A percentile compares a stretch with the other conserved stretches of the same genome.
Conservation (phyloP, 2,888 invertebrate species). For the Pycnomerus fuliginosus region DNA sequence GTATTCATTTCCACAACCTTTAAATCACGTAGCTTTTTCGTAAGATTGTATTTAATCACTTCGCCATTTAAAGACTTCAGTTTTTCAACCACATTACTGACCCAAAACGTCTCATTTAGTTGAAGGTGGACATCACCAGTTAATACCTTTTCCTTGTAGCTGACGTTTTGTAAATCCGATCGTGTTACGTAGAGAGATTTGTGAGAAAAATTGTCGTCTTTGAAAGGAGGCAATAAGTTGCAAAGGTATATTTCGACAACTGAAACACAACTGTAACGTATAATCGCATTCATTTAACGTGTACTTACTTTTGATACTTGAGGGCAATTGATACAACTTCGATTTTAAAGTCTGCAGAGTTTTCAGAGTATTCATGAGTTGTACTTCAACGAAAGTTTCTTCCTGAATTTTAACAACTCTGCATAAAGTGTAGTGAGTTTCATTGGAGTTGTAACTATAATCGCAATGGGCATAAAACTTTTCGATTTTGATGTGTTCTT, state of each 20-base stretch:
- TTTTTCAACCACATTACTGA: conserved; percentile 62
- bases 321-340: conserved; percentile 56
- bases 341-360: conserved; percentile 50
- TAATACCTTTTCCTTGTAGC: conserved; percentile 39
- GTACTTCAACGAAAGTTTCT: conserved; percentile 18
- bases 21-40: conserved; percentile 52
- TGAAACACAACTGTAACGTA: too few species aligned
- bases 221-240: conserved; percentile 43
- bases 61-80: conserved; percentile 53
- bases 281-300: too few species aligned
- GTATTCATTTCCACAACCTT: conserved; percentile 53
- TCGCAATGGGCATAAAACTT: conserved; percentile 56
- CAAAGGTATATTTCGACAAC: conserved; percentile 39
- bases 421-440: conserved; percentile 58
- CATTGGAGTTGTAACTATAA: conserved; percentile 11
- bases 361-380: conserved; percentile 52
- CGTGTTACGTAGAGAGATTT: conserved; percentile 25
- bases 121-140: conserved; percentile 58
- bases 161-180: conserved; percentile 26
- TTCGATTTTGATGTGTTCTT: conserved; percentile 53
- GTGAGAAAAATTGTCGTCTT: conserved; percentile 39
- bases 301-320: conserved; percentile 44
- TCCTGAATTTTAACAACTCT: conserved; percentile 56
- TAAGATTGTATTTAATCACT: conserved; percentile 59
- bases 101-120: conserved; percentile 63